Conservation (phyloP, 2,797 vertebrate genomes). For the Prunella strophiata region DNA sequence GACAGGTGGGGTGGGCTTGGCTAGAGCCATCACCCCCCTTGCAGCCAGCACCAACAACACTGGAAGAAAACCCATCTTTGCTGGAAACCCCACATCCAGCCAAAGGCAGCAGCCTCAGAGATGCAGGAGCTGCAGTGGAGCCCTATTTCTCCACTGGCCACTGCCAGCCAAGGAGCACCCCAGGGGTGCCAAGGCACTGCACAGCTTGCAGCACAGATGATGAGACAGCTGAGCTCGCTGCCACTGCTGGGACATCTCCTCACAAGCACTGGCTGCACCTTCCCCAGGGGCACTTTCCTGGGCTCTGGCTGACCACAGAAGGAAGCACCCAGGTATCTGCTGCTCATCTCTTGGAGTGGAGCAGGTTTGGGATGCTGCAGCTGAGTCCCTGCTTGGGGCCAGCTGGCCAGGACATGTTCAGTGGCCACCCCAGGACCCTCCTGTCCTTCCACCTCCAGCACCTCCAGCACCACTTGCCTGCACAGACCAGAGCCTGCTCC, state of each 20-base stretch:
- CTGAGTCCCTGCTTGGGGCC: neutral
- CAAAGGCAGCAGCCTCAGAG: constrained; percentile 57
- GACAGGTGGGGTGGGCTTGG: neutral
- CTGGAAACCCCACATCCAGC: neutral
- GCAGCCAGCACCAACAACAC: neutral
- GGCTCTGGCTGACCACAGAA: neutral
- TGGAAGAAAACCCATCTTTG: neutral
- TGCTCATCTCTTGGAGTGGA: neutral
- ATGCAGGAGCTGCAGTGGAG: neutral
- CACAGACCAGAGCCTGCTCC: neutral
- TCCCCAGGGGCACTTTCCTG: neutral
- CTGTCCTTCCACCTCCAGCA: neutral
- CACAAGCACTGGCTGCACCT: neutral
- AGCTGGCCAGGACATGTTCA: neutral
- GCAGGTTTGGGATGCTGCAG: neutral
- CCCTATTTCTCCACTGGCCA: neutral
- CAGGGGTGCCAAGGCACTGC: neutral
- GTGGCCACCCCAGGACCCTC: neutral
- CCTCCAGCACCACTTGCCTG: rapidly evolving
- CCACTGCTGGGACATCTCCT: neutral
- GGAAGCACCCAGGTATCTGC: neutral
- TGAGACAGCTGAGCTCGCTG: rapidly evolving
- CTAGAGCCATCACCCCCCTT: neutral
- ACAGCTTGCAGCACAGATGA: neutral
- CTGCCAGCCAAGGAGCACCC: neutral